Conservation (phyloP, 2,113 vertebrate species). For the Peromyscus leucopus region DNA sequence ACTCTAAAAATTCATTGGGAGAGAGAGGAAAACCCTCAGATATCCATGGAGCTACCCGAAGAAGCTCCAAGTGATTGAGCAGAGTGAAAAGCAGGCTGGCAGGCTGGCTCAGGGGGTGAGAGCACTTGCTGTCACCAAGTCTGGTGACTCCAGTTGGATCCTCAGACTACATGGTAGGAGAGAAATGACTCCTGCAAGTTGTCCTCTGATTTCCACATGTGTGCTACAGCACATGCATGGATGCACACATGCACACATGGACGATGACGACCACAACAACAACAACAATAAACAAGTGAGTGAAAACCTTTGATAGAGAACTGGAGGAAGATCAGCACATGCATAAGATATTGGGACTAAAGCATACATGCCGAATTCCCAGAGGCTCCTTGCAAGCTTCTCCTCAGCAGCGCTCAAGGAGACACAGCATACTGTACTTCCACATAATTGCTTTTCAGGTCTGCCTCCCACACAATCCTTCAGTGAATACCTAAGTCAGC, state of each 20-base stretch:
- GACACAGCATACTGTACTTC: constrained; percentile 57
- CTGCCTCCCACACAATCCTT: constrained; percentile 72
- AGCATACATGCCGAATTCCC: not conserved
- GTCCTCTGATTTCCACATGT: not conserved
- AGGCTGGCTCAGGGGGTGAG: not conserved
- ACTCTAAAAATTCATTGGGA: constrained; percentile 21
- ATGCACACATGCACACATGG: not conserved
- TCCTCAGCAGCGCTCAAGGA: constrained; percentile 65
- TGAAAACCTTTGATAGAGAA: constrained; percentile 28
- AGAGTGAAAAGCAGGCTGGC: not conserved
- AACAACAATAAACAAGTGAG: not conserved
- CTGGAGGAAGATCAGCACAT: constrained; percentile 35
- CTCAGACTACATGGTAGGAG: not conserved
- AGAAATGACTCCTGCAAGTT: not conserved
- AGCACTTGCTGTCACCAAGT: not conserved
- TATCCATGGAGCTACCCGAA: constrained; percentile 38
- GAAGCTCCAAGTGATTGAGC: constrained; percentile 9
- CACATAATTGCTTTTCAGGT: constrained; percentile 78
- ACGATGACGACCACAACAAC: no score
- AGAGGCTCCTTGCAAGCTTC: constrained; percentile 49
- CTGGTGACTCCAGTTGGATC: not conserved
- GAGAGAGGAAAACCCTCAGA: constrained; percentile 16
- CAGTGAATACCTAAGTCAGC: constrained; percentile 74
- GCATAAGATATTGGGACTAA: not conserved
- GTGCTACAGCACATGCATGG: not conserved